Evolutionary conservation across 2,888 invertebrate species (phyloP).

Genomic region (Loripinus fragilis): DNA sequence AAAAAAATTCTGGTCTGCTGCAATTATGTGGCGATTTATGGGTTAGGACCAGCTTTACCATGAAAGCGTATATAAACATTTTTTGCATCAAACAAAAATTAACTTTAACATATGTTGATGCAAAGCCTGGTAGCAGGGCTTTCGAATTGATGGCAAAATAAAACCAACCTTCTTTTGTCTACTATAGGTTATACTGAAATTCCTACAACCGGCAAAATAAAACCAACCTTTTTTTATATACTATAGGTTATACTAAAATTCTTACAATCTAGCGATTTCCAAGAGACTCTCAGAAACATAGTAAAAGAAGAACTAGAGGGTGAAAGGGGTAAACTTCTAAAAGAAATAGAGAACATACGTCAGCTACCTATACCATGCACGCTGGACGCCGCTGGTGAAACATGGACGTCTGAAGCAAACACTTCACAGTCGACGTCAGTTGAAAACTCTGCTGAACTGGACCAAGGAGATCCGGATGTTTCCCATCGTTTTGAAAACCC

Average conservation of each 20-base stretch:
- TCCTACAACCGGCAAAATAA: too few relatives aligned
- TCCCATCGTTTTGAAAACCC: slow-evolving; percentile 1
- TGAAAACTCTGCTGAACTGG: not conserved
- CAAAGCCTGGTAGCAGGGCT: too few relatives aligned
- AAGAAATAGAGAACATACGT: not conserved
- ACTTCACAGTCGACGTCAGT: not conserved
- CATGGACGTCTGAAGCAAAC: not conserved
- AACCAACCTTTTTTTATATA: too few relatives aligned
- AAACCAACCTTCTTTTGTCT: too few relatives aligned
- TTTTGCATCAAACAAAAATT: too few relatives aligned
- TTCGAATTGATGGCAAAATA: too few relatives aligned
- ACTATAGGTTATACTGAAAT: too few relatives aligned
- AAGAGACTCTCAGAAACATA: not conserved
- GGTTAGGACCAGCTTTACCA: too few relatives aligned
- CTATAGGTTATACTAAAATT: not conserved
- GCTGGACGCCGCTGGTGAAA: not conserved
- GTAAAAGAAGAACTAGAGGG: not conserved
- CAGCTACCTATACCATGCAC: not conserved
- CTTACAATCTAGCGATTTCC: not conserved
- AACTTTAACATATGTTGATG: too few relatives aligned
- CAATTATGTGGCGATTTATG: too few relatives aligned
- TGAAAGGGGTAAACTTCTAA: not conserved
- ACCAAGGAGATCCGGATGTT: not conserved
- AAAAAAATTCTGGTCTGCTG: too few relatives aligned
- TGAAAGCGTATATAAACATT: too few relatives aligned